A percentile compares a stretch with the other conserved stretches of the same genome.
Evolutionary conservation across 2,797 vertebrate species (phyloP).

Genomic region (Nasua narica): DNA sequence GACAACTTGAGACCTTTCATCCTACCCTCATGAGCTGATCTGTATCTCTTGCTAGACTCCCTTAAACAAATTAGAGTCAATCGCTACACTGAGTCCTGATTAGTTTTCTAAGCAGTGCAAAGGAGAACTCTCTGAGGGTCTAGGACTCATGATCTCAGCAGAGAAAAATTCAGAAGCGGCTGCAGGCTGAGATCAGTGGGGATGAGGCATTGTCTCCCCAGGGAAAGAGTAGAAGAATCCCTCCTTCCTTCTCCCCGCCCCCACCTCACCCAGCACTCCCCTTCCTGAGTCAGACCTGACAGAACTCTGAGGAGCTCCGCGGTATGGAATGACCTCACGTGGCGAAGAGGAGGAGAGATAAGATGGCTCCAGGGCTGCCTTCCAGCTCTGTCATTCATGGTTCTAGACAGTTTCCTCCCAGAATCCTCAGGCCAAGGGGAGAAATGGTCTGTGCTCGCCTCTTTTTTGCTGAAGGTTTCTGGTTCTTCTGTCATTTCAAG

Average conservation of each 20-base stretch:
- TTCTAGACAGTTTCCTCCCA: constrained; percentile 8
- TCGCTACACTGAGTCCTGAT: neutral
- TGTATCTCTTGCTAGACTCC: constrained; percentile 8
- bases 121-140: constrained; percentile 42
- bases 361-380: constrained; percentile 7
- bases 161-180: constrained; percentile 60
- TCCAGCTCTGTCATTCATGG: neutral
- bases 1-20: constrained; percentile 63
- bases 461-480: neutral
- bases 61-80: constrained; percentile 45
- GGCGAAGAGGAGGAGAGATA: constrained; percentile 38
- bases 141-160: constrained; percentile 57
- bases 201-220: constrained; percentile 53
- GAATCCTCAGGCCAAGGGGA: neutral
- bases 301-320: constrained; percentile 18
- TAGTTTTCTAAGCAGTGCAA: constrained; percentile 24
- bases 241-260: neutral
- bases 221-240: constrained; percentile 53
- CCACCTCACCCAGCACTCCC: neutral
- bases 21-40: neutral
- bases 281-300: constrained; percentile 20
- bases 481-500: neutral
- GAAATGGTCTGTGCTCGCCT: neutral
- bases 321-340: constrained; percentile 50
- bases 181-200: constrained; percentile 49